Base-by-base conservation (phyloP, 2,113 vertebrate genomes). In the Excalfactoria chinensis region DNA sequence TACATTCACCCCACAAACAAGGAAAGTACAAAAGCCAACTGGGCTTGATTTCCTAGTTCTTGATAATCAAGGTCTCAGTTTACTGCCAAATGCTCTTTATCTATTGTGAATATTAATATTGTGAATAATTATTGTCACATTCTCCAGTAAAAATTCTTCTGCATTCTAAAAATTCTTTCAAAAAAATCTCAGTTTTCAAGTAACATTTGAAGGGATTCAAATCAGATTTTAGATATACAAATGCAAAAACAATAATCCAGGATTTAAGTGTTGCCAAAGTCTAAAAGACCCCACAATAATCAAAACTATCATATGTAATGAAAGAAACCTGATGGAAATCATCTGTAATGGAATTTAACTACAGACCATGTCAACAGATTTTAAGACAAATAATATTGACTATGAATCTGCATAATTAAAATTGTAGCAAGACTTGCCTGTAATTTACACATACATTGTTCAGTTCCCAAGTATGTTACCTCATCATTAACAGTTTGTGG, bases 341-440 rank as follows among this genome's bases (percentile, higher is more conserved):
- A 94, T 93, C 66, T 90, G 41, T 93, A 97, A 96, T 86, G 73
- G 62, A 93, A 74, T 95, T 68, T 93, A 96, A 93, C 58, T 74
- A 76, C 25, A 95, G 28, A 41, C 20, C 17, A 87, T 74, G 68
- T 70, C 74, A 94, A 77, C 25, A 94, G 66, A 96, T 95, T 86
- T 95, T 96, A 95, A 97, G 97, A 72, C 49, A 98, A 97, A 97
- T 95, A 97, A 70, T 97, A 97, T 59, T 94, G 94, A 93, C 79
- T 97, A 97, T 97, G 97, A 97, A 96, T 97, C 81, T 96, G 51
- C 81, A 51, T 88, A 84, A 87, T 60, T 93, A 95, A 96, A 97
- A 97, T 94, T 67, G 95, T 98, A 92, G 95, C 69, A 98, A 94
- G 69, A 78, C 34, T 88, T 96, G 44, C 55, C 51, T 74, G 15